Evolutionary conservation across 2,113 vertebrate genomes (phyloP).

Genomic region (Aegypius monachus): DNA sequence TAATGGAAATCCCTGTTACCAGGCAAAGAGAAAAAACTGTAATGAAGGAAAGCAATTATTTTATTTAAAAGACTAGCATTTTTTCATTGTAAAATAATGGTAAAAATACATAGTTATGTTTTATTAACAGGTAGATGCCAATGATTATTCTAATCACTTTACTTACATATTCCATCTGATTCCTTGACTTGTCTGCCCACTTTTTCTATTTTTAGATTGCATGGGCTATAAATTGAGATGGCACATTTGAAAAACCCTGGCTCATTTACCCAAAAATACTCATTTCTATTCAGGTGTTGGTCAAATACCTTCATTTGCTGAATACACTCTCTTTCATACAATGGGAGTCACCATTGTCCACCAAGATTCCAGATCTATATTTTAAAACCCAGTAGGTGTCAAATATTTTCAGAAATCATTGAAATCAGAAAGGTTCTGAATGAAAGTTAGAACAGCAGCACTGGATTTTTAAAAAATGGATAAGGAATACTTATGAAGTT

Average conservation of each 20-base stretch:
- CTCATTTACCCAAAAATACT: neutral
- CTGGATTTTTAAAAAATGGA: neutral
- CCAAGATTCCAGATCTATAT: neutral
- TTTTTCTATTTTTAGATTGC: neutral
- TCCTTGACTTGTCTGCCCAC: neutral
- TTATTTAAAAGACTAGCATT: neutral
- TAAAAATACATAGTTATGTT: neutral
- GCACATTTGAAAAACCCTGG: neutral
- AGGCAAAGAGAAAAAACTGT: neutral
- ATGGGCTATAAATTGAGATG: neutral
- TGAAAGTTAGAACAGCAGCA: neutral
- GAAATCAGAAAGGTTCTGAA: neutral
- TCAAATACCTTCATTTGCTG: neutral
- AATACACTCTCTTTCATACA: neutral
- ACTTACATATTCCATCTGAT: neutral
- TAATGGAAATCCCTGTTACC: neutral
- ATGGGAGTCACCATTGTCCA: neutral
- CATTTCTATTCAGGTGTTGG: neutral
- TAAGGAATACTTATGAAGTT: neutral
- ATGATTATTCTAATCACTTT: neutral
- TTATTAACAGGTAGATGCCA: neutral
- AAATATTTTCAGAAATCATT: neutral
- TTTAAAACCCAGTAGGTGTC: neutral
- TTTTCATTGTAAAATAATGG: neutral
- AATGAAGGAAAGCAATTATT: neutral